Evolutionary conservation across 1,140 invertebrate species (phyloP).

Genomic region (Drosophila grimshawi): DNA sequence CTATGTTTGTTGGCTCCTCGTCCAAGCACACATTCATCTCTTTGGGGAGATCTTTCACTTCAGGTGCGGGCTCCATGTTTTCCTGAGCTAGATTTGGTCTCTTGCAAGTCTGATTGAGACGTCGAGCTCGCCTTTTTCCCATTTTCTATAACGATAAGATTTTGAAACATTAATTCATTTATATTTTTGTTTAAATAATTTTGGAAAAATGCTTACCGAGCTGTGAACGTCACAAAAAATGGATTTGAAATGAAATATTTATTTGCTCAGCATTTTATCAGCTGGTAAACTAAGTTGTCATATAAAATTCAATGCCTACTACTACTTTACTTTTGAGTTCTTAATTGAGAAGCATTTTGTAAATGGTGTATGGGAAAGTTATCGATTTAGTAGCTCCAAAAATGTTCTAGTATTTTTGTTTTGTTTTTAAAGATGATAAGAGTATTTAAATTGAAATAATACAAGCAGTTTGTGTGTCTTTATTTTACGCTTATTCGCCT

Average conservation of each 20-base stretch:
- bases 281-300: not conserved
- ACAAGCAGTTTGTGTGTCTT: too few relatives aligned
- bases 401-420: too few relatives aligned
- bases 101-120: not conserved
- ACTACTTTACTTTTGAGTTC: not conserved
- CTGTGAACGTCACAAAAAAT: not conserved
- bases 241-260: not conserved
- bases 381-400: too few relatives aligned
- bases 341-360: conserved; percentile 3
- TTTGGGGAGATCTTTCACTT: not conserved
- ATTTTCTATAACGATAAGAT: not conserved
- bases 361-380: too few relatives aligned
- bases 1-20: too few relatives aligned
- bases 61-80: not conserved
- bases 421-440: too few relatives aligned
- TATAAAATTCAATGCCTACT: not conserved
- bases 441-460: too few relatives aligned
- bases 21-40: not conserved
- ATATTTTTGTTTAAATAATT: too few relatives aligned
- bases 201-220: not conserved
- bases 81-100: not conserved
- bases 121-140: not conserved
- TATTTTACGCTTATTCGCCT: too few relatives aligned
- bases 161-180: not conserved
- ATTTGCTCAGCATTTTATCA: not conserved